These are phyloP conservation scores for Macaca nemestrina DNA, from an alignment of 2,113 vertebrate genomes.

Conservation along the genomic window DNA sequence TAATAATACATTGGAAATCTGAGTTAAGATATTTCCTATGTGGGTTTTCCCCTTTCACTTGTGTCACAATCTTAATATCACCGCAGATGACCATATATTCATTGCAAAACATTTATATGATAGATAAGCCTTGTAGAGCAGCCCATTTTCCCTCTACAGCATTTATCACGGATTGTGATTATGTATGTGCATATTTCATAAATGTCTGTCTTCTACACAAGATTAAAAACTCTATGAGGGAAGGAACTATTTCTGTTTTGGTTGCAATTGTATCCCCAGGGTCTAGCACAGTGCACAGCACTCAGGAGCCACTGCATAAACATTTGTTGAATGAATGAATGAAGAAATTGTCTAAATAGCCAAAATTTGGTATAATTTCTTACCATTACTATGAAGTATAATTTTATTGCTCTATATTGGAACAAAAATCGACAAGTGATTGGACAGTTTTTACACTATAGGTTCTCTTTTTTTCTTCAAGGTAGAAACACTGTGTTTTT, in stretches of 20 bases:
- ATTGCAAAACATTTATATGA: not conserved
- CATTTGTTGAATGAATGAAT: slow-evolving; percentile 2
- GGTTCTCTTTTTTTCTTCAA: not conserved
- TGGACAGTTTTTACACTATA: not conserved
- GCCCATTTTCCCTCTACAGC: not conserved
- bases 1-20: not conserved
- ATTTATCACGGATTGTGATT: not conserved
- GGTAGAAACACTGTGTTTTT: not conserved
- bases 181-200: not conserved
- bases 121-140: not conserved
- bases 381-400: not conserved
- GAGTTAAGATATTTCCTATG: not conserved
- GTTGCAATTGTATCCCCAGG: not conserved
- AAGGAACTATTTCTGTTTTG: not conserved
- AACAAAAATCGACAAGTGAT: not conserved
- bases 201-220: not conserved
- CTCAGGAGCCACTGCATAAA: slow-evolving; percentile 8
- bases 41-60: not conserved
- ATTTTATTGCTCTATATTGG: not conserved
- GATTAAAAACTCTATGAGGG: not conserved
- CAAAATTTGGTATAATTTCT: not conserved
- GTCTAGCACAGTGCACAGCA: not conserved
- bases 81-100: not conserved
- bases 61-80: not conserved
- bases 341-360: not conserved